These are phyloP conservation scores for Caenorhabditis sinica DNA, from an alignment of 2,888 invertebrate species.

Conservation along the genomic window DNA sequence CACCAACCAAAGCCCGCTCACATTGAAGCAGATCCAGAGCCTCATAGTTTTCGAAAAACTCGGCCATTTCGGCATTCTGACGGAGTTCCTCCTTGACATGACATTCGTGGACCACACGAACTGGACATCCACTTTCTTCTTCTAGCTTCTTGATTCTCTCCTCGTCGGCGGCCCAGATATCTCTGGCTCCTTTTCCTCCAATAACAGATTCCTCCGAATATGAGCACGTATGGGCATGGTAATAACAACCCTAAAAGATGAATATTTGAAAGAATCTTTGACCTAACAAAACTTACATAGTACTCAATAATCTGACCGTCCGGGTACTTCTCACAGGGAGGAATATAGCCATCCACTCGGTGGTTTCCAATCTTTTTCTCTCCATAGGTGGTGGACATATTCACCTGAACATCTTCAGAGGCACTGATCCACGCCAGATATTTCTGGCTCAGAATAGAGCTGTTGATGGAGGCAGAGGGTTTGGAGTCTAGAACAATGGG, in stretches of 20 bases:
- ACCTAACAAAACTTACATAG: not conserved
- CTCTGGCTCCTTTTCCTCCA: not conserved
- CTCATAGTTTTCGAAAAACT: not conserved
- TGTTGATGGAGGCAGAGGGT: constrained; percentile 13
- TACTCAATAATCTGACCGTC: not conserved
- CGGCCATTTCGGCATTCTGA: not conserved
- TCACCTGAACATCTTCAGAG: not conserved
- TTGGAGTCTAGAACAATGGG: constrained; percentile 6
- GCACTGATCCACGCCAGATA: constrained; percentile 17
- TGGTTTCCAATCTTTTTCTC: constrained; percentile 7
- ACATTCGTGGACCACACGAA: not conserved
- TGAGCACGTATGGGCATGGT: not conserved
- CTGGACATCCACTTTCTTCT: not conserved
- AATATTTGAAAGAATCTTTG: no score
- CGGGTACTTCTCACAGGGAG: not conserved
- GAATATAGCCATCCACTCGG: constrained; percentile 1
- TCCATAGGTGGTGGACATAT: not conserved
- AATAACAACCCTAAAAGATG: not conserved
- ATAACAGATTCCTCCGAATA: not conserved
- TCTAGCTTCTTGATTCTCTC: not conserved
- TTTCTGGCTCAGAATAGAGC: constrained; percentile 16
- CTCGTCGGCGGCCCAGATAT: not conserved
- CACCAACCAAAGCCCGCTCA: not conserved
- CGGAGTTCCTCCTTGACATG: not conserved
- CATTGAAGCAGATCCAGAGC: not conserved